Percentiles rank a stretch among this genome's conserved stretches.
phyloP scores from a whole-genome alignment of 2,113 vertebrate species.

The Grantiella picta region DNA sequence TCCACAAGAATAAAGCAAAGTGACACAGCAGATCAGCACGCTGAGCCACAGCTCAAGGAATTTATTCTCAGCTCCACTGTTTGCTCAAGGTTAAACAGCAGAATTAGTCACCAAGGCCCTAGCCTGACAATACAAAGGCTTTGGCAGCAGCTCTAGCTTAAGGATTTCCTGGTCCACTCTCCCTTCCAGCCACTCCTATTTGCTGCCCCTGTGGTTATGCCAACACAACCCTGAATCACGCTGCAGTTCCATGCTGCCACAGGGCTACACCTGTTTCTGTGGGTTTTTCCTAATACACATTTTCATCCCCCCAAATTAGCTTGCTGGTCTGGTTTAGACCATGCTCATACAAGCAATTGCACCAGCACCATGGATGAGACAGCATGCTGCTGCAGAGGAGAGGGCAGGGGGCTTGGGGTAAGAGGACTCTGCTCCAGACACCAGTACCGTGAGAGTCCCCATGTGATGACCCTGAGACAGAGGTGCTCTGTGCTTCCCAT shows the following conservation, averaged over 20 bases:
- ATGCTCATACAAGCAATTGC: accelerated
- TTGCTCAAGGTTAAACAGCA: slow-evolving; percentile 28
- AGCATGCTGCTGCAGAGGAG: accelerated
- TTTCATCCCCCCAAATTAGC: neutral
- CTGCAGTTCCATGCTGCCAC: accelerated
- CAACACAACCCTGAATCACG: neutral
- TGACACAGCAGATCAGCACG: accelerated
- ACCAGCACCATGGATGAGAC: accelerated
- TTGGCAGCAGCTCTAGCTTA: slow-evolving; percentile 9
- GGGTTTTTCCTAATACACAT: neutral
- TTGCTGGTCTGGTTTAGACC: neutral
- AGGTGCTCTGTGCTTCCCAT: neutral
- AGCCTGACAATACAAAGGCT: slow-evolving; percentile 2
- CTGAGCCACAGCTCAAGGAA: neutral
- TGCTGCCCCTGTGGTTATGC: neutral
- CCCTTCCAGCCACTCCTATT: slow-evolving; percentile 1
- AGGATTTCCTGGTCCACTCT: slow-evolving; percentile 42
- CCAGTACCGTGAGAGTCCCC: accelerated
- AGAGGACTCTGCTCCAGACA: neutral
- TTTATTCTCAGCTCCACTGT: neutral
- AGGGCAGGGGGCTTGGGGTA: accelerated
- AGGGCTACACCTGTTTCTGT: neutral
- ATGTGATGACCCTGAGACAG: accelerated
- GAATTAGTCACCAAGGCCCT: slow-evolving; percentile 30
- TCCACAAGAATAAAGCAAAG: neutral